Evolutionary conservation across 2,113 vertebrate genomes (phyloP).

Genomic region (Probosciger aterrimus): DNA sequence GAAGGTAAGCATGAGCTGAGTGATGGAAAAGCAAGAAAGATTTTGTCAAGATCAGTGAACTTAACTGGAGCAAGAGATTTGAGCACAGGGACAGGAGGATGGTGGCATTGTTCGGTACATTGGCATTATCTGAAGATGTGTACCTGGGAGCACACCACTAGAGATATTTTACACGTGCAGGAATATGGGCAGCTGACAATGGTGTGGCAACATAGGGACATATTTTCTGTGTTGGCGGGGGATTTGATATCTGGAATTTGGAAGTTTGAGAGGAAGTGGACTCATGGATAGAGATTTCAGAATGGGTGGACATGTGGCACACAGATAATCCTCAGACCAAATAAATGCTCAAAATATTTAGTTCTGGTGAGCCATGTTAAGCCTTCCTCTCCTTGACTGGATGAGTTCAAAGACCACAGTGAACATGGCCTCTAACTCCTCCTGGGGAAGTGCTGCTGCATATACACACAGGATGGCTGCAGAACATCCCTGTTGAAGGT

Average conservation of each 20-base stretch:
- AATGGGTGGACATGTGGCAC: background rate
- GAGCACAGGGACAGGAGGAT: background rate
- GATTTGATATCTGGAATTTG: background rate
- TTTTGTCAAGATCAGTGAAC: background rate
- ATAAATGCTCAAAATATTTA: background rate
- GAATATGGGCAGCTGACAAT: background rate
- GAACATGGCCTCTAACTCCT: background rate
- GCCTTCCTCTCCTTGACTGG: background rate
- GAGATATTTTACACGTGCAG: background rate
- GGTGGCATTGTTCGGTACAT: background rate
- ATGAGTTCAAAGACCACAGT: background rate
- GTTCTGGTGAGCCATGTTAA: background rate
- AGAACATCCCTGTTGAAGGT: background rate
- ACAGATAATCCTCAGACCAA: background rate
- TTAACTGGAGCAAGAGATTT: background rate
- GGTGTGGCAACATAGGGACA: background rate
- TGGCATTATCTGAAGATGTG: background rate
- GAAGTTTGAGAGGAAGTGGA: background rate
- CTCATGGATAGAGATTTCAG: background rate
- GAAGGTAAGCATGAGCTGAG: background rate
- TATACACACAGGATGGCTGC: background rate
- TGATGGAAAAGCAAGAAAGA: background rate
- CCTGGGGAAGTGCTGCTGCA: background rate
- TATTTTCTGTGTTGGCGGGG: background rate
- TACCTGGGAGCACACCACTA: rapidly evolving